Evolutionary conservation across 2,888 invertebrate species (phyloP), one percentile per base, ranked within the genome.

Genomic region (Lepidochrysops patricia): DNA sequence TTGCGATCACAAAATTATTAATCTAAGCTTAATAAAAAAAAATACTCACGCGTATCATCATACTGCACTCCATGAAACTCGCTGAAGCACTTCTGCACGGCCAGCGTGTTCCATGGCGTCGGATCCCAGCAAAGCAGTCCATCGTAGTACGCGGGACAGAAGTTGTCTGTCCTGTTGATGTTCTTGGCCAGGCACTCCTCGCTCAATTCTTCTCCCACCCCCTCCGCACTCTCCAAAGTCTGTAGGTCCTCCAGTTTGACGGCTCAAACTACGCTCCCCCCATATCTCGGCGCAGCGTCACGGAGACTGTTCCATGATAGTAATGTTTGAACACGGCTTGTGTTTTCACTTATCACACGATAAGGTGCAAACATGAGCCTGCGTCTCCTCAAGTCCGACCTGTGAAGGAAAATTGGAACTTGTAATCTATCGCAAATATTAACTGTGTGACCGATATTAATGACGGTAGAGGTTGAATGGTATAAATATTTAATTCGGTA

Each of bases 101-200:
- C 94, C 57, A 92, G 78, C 0, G 92, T 91, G 65, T 93, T 94
- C 64, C 92, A 91, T 0, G 91, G 89, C 1, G 96, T 95, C 2
- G 93, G 91, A 9, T 95, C 96, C 97, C 97, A 97, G 79, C 97
- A 97, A 34, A 95, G 87, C 61, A 96, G 84, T 2, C 92, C 91
- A 74, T 97, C 96, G 89, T 93, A 95, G 68, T 91, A 91, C 37
- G 93, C 91, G 61, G 91, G 91, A 74, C 96, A 96, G 75, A 74
- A 79, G 59, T 72, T 74, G 34, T 74, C 73, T 23, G 77, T 71
- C 52, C 79, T 61, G 58, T 80, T 79, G 61, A 69, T 61, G 62
- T 84, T 79, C 68, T 73, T 76, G 65, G 72, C 76, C 70, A 82
- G 63, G 64, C 89, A 89, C 67, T 85, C 84, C 63, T 82, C 81